A percentile compares a stretch with the other conserved stretches of the same genome.
These are phyloP conservation scores for Loris lydekkerianus DNA, from an alignment of 2,797 vertebrate genomes.

Conservation along the genomic window DNA sequence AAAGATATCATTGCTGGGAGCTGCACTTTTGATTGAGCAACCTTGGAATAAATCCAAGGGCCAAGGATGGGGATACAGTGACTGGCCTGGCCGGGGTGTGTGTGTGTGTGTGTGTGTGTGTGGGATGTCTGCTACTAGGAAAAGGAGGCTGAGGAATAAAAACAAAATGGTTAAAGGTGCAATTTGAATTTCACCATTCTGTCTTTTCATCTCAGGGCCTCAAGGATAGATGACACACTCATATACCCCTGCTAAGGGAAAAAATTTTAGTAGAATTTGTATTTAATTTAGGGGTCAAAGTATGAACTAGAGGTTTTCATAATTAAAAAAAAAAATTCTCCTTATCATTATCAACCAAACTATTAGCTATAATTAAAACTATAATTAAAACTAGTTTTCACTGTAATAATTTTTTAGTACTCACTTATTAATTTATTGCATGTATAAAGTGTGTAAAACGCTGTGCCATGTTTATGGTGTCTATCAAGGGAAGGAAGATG, in stretches of 20 bases:
- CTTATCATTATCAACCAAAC: background rate
- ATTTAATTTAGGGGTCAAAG: conserved; percentile 6
- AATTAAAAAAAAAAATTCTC: background rate
- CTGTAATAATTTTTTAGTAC: background rate
- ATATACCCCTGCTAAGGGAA: background rate
- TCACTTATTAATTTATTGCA: background rate
- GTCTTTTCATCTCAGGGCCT: background rate
- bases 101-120: background rate
- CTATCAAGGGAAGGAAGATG: background rate
- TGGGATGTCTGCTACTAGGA: background rate
- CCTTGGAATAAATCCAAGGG: background rate
- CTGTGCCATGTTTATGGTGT: background rate
- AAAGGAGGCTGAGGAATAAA: background rate
- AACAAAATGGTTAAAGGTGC: background rate
- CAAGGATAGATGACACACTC: background rate
- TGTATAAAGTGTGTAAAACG: background rate
- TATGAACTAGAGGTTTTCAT: background rate
- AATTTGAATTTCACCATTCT: conserved; percentile 5
- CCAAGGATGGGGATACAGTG: background rate
- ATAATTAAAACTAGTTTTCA: conserved; percentile 37
- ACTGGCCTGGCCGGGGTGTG: background rate
- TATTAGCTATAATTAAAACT: background rate
- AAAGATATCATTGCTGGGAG: background rate
- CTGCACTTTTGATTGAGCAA: background rate
- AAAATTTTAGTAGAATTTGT: background rate